A percentile compares a stretch with the other conserved stretches of the same genome.
Evolutionary conservation across 2,888 invertebrate genomes (phyloP).

Genomic region (Dynastes tityus): DNA sequence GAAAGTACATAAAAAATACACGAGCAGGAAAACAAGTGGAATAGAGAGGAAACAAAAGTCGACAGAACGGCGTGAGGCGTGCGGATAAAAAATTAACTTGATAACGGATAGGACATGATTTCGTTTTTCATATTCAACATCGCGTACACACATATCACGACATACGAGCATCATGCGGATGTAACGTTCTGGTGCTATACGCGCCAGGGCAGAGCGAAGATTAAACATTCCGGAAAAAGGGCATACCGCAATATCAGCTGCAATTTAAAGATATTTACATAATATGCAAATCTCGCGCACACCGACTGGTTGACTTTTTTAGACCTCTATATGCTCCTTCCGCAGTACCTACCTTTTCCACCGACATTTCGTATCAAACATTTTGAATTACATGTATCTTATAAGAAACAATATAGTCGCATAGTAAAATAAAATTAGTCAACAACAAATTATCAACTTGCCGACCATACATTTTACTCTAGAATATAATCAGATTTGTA

Average conservation of each 20-base stretch:
- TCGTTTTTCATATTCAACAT: conserved; percentile 29
- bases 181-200: conserved; percentile 11
- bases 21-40: no score
- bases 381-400: no score
- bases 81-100: conserved; percentile 39
- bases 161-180: conserved; percentile 11
- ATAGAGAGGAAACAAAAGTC: no score
- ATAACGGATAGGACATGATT: conserved; percentile 36
- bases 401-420: no score
- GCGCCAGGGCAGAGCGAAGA: conserved; percentile 5
- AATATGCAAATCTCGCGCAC: conserved; percentile 38
- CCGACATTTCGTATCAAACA: no score
- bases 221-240: conserved; percentile 31
- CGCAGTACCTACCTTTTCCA: no score
- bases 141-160: conserved; percentile 12
- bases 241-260: conserved; percentile 45
- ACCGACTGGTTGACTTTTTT: conserved; percentile 23
- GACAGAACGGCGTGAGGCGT: conserved; percentile 8
- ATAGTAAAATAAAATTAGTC: no score
- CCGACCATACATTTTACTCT: no score
- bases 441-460: no score
- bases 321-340: neutral
- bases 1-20: no score
- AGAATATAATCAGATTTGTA: no score
- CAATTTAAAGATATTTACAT: conserved; percentile 45